phyloP scores from a whole-genome alignment of 1,140 invertebrate species.

The Aphelenchoides besseyi region DNA sequence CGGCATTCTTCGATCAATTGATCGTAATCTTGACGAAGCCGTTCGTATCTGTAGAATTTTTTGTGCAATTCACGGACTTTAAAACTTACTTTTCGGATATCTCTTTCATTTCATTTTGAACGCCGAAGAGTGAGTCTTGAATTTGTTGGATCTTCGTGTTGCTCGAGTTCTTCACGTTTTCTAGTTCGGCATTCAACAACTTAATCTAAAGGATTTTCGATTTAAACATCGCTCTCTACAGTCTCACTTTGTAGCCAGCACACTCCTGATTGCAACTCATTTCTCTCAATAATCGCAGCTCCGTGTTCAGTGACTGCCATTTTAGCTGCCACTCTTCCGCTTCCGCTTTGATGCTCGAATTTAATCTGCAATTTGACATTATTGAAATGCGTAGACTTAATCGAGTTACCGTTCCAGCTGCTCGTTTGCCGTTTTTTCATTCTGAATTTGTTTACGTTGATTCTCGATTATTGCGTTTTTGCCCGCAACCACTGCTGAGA shows the following conservation, averaged over 20 bases:
- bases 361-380: not conserved
- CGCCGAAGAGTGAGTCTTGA: not conserved
- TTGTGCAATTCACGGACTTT: not conserved
- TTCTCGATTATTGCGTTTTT: constrained; percentile 19
- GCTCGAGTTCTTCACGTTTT: not conserved
- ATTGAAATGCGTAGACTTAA: not conserved
- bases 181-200: constrained; percentile 1
- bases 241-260: constrained; percentile 7
- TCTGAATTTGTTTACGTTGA: constrained; percentile 8
- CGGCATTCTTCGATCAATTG: not conserved
- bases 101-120: constrained; percentile 1
- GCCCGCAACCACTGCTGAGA: constrained; percentile 1
- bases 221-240: not conserved
- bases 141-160: constrained; percentile 4
- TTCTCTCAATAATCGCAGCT: constrained; percentile 12
- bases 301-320: not conserved
- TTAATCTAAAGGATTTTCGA: not conserved
- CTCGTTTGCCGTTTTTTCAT: not conserved
- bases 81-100: not conserved
- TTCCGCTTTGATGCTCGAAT: not conserved
- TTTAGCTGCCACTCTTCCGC: not conserved
- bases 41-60: not conserved
- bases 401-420: not conserved
- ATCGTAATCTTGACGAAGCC: not conserved
- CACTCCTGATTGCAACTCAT: constrained; percentile 16